These are phyloP conservation scores for Anhinga rufa DNA, from an alignment of 2,113 vertebrate genomes.

Conservation along the genomic window DNA sequence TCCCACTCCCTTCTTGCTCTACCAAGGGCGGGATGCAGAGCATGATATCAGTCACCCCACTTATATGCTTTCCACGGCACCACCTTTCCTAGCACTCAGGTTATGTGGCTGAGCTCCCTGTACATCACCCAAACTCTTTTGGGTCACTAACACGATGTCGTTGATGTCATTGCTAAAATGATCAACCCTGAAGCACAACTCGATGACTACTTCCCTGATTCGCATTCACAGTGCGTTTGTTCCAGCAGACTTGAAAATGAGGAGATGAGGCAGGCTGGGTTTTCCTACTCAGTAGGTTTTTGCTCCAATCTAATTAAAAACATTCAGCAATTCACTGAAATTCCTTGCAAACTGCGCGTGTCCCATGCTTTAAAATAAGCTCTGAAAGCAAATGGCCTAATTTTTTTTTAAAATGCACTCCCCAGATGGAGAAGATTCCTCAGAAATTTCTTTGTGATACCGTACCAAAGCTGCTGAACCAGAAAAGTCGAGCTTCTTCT, in stretches of 20 bases:
- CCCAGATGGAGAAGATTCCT: neutral
- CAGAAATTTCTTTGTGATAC: neutral
- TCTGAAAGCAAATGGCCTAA: neutral
- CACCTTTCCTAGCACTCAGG: neutral
- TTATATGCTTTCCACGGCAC: fast-evolving
- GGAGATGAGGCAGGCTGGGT: neutral
- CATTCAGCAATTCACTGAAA: neutral
- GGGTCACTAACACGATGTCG: neutral
- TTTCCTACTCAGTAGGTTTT: neutral
- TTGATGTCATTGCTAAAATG: neutral
- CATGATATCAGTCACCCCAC: neutral
- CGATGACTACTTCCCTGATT: neutral
- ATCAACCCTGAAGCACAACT: neutral
- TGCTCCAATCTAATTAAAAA: constrained; percentile 15
- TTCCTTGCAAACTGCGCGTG: neutral
- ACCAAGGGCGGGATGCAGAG: neutral
- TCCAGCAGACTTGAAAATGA: constrained; percentile 9
- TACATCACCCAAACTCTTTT: neutral
- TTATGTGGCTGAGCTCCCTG: neutral
- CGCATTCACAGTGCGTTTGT: neutral
- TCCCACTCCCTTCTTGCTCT: neutral
- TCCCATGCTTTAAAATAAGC: neutral
- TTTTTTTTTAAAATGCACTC: neutral
- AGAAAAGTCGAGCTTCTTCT: neutral
- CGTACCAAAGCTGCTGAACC: neutral